Base-by-base conservation (phyloP, 2,113 vertebrate species). In the Bucco capensis region DNA sequence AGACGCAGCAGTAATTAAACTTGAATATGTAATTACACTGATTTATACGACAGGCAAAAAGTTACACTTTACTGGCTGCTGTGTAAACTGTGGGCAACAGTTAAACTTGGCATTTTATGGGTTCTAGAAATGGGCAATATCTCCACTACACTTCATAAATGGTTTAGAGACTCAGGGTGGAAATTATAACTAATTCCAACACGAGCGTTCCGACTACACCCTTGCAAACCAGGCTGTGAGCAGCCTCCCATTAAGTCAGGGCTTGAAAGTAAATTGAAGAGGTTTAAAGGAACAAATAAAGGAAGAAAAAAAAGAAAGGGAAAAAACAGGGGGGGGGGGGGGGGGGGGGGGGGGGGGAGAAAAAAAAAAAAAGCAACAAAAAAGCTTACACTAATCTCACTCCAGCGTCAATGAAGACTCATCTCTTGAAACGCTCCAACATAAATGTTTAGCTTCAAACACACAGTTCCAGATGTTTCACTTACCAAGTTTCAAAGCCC, bases 1-100 rank as follows among this genome's bases (percentile, higher is more conserved):
- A 98, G 98, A 98, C 97, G 88, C 89, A 97, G 97, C 97, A 98
- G 98, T 98, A 98, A 99, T 99, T 98, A 99, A 98, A 98, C 97
- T 97, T 97, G 97, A 98, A 98, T 98, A 98, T 97, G 97, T 98
- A 99, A 98, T 98, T 98, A 98, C 96, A 90, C 96, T 98, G 98
- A 98, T 99, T 98, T 98, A 98, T 98, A 98, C 98, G 96, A 97
- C 96, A 98, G 97, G 95, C 95, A 98, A 97, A 98, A 98, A 98
- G 97, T 98, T 98, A 98, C 97, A 98, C 97, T 98, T 98, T 98
- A 97, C 97, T 97, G 95, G 97, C 96, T 97, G 97, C 97, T 98
- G 96, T 97, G 97, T 98, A 98, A 98, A 98, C 97, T 97, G 94
- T 97, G 95, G 96, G 78, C 97, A 97, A 98, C 96, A 97, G 98